Evolutionary conservation across 2,113 vertebrate genomes (phyloP).

Genomic region (Apistogramma diplotaenia): DNA sequence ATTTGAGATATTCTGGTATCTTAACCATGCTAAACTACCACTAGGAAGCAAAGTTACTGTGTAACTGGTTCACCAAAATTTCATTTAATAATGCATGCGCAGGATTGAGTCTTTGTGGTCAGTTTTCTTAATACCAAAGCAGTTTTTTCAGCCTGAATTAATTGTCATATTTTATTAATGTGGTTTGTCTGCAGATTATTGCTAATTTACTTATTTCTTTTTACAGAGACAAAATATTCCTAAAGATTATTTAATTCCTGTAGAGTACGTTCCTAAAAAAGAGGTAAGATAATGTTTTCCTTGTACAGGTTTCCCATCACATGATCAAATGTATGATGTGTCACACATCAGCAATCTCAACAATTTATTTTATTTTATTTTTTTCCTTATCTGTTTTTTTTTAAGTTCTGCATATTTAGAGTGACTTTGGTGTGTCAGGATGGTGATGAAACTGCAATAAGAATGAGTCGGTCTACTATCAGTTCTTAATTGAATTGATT

Average conservation of each 20-base stretch:
- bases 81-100: too few species aligned
- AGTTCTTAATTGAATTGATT: background rate
- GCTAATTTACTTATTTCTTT: background rate
- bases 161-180: too few species aligned
- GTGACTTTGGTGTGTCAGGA: background rate
- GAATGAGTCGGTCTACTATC: background rate
- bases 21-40: background rate
- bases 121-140: background rate
- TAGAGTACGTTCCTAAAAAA: conserved; percentile 76
- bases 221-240: conserved; percentile 82
- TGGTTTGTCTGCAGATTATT: background rate
- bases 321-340: background rate
- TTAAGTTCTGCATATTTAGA: background rate
- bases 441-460: background rate
- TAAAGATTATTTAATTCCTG: conserved; percentile 81
- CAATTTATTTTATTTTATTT: too few species aligned
- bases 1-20: background rate
- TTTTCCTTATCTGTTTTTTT: too few species aligned
- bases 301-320: background rate
- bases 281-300: conserved; percentile 63
- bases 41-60: background rate
- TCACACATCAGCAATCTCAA: background rate
- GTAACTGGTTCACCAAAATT: background rate
- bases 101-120: too few species aligned
- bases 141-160: too few species aligned